Percentiles rank a stretch among this genome's conserved stretches.
Evolutionary conservation across 1,140 invertebrate genomes (phyloP).

Genomic region (Drosophila azteca): DNA sequence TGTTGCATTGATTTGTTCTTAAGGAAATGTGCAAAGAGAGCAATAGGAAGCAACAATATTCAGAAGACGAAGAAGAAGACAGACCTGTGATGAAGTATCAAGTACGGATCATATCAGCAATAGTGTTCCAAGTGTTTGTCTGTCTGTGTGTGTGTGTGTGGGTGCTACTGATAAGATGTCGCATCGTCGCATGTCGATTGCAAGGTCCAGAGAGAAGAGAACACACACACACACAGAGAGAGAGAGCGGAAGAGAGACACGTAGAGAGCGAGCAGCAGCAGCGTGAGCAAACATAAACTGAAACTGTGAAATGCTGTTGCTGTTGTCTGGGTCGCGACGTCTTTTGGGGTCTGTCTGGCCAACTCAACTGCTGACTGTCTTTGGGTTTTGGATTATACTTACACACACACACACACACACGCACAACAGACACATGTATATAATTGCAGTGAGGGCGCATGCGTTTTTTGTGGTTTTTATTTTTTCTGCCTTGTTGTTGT

Average conservation of each 20-base stretch:
- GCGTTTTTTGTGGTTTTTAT: conserved; percentile 57
- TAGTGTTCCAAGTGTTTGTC: conserved; percentile 4
- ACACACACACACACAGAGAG: conserved; percentile 15
- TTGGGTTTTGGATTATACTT: conserved; percentile 9
- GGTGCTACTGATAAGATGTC: conserved; percentile 48
- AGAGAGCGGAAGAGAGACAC: background rate
- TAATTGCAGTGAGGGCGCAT: conserved; percentile 54
- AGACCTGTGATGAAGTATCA: conserved; percentile 14
- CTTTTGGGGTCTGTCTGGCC: conserved; percentile 37
- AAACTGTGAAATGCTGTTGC: conserved; percentile 50
- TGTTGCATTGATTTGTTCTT: background rate
- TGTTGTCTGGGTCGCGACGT: conserved; percentile 68
- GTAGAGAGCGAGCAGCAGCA: conserved; percentile 9
- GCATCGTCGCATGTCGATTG: conserved; percentile 14
- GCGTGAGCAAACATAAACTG: conserved; percentile 53
- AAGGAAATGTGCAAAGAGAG: conserved; percentile 2
- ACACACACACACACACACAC: conserved; percentile 1
- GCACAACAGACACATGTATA: conserved; percentile 9
- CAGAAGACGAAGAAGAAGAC: background rate
- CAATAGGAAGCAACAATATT: too few relatives aligned
- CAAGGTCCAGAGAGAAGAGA: conserved; percentile 14
- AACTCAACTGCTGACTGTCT: background rate
- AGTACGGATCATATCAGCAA: conserved; percentile 51
- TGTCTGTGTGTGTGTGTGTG: conserved; percentile 12
- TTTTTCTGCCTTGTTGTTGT: conserved; percentile 49